Evolutionary conservation across 2,113 vertebrate genomes (phyloP).

Genomic region (Synchiropus splendidus): DNA sequence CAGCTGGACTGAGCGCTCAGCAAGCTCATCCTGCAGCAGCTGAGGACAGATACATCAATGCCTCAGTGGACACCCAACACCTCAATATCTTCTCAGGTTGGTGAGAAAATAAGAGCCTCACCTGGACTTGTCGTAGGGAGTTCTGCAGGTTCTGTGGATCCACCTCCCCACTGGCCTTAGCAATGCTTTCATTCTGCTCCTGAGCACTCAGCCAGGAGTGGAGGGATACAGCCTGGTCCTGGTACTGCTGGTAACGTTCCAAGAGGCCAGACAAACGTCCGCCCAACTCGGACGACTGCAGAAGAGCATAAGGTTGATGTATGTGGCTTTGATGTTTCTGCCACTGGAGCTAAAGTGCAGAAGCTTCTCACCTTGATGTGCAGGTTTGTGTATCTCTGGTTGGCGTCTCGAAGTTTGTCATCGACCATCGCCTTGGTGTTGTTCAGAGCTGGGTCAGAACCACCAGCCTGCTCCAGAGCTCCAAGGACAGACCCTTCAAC

Average conservation of each 20-base stretch:
- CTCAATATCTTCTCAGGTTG: no score
- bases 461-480: conserved; percentile 44
- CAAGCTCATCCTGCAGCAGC: conserved; percentile 84
- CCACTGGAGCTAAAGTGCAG: not conserved
- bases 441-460: conserved; percentile 50
- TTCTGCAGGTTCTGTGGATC: conserved; percentile 75
- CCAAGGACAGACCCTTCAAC: conserved; percentile 75
- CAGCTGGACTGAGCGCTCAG: conserved; percentile 84
- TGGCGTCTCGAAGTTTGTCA: conserved; percentile 77
- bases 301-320: not conserved
- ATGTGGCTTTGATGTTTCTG: no score
- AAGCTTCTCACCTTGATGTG: conserved; percentile 76
- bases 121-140: conserved; percentile 78
- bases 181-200: conserved; percentile 65
- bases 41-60: no score
- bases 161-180: conserved; percentile 70
- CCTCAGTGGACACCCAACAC: no score
- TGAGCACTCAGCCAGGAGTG: conserved; percentile 78
- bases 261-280: conserved; percentile 74
- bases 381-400: conserved; percentile 75
- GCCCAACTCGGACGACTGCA: conserved; percentile 79
- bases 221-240: conserved; percentile 76
- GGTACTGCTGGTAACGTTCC: conserved; percentile 85
- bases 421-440: conserved; percentile 69
- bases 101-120: conserved; percentile 26